Evolutionary conservation across 2,113 vertebrate genomes (phyloP).

Genomic region (Pampusana beccarii): DNA sequence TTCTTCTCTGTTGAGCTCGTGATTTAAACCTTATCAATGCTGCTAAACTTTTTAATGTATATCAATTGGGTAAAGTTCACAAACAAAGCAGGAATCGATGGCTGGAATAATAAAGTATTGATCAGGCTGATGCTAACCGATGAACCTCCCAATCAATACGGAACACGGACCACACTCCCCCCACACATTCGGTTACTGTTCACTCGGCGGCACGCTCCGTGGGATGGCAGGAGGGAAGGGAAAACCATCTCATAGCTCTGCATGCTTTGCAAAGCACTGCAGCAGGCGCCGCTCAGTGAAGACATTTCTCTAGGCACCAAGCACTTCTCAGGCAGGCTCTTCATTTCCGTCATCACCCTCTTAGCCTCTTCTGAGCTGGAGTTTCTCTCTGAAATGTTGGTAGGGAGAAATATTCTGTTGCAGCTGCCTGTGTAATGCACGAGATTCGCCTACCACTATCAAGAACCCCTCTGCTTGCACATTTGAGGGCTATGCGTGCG

Average conservation of each 20-base stretch:
- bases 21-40: constrained; percentile 19
- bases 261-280: background rate
- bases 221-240: background rate
- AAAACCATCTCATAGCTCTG: background rate
- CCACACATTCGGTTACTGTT: background rate
- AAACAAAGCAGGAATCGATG: constrained; percentile 22
- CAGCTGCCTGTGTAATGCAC: background rate
- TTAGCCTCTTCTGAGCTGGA: background rate
- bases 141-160: background rate
- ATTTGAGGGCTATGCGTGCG: rapidly evolving
- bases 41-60: constrained; percentile 27
- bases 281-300: background rate
- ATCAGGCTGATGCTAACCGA: background rate
- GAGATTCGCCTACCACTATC: background rate
- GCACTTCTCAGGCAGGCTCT: rapidly evolving
- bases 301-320: background rate
- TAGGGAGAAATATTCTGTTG: background rate
- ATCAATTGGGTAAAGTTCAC: constrained; percentile 22
- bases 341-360: background rate
- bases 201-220: rapidly evolving
- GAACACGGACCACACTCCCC: background rate
- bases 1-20: background rate
- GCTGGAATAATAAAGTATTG: constrained; percentile 39
- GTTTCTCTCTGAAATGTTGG: background rate
- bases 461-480: background rate